phyloP scores from a whole-genome alignment of 2,888 invertebrate genomes.

The Dilophus febrilis region DNA sequence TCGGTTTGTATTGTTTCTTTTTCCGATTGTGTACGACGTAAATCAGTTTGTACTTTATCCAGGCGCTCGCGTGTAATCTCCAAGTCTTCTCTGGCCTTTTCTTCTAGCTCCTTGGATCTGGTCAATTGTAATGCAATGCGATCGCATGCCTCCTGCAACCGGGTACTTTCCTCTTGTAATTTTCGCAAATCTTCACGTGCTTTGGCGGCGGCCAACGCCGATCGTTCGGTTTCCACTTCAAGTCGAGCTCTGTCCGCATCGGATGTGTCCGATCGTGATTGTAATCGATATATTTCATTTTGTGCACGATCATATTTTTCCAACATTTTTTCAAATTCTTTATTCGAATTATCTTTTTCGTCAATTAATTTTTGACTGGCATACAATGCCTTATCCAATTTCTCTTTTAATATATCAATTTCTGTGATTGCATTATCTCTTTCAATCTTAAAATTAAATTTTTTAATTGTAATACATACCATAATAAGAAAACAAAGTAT shows the following conservation, averaged over 20 bases:
- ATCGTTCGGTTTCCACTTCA: conserved; percentile 73
- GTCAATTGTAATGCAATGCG: conserved; percentile 68
- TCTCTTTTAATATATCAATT: conserved; percentile 73
- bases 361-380: conserved; percentile 69
- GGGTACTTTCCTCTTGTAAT: conserved; percentile 68
- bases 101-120: conserved; percentile 77
- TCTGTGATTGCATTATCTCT: conserved; percentile 73
- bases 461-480: conserved; percentile 1
- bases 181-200: conserved; percentile 73
- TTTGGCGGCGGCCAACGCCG: conserved; percentile 59
- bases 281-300: conserved; percentile 74
- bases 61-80: conserved; percentile 78
- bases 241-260: conserved; percentile 77
- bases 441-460: conserved; percentile 48
- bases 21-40: conserved; percentile 64
- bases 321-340: conserved; percentile 80
- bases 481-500: conserved; percentile 10
- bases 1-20: conserved; percentile 75
- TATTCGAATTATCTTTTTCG: conserved; percentile 73
- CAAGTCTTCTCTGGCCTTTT: conserved; percentile 76
- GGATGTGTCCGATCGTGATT: conserved; percentile 71
- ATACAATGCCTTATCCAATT: conserved; percentile 72
- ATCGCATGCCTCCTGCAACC: conserved; percentile 78
- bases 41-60: conserved; percentile 73
- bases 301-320: conserved; percentile 88